phyloP scores from a whole-genome alignment of 2,888 invertebrate species.

The Iselma pallidipennis region DNA sequence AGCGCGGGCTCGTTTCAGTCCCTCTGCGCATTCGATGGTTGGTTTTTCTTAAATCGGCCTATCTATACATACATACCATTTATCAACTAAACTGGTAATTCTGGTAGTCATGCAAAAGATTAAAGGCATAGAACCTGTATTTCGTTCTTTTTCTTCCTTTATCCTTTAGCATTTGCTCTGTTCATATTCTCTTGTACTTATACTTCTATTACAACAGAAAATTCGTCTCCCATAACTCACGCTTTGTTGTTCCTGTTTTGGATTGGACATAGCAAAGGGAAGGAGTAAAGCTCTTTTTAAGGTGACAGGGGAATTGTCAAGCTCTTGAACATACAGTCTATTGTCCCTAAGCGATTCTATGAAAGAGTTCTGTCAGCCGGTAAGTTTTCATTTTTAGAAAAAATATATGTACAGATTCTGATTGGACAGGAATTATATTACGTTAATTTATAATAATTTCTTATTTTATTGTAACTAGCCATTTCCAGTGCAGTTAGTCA shows the following conservation, averaged over 20 bases:
- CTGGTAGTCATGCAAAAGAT: no score
- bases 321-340: constrained; percentile 5
- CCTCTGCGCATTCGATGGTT: no score
- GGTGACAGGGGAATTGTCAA: constrained; percentile 10
- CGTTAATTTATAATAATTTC: neutral
- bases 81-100: no score
- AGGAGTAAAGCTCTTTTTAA: constrained; percentile 10
- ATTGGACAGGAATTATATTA: constrained; percentile 4
- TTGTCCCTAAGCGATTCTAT: constrained; percentile 15
- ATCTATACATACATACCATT: no score
- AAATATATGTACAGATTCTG: constrained; percentile 5
- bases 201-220: neutral
- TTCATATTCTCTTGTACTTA: no score
- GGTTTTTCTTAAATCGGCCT: no score
- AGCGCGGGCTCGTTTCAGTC: no score
- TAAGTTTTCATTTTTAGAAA: constrained; percentile 5
- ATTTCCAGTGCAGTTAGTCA: neutral
- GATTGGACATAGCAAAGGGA: neutral
- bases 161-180: no score
- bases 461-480: neutral
- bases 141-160: no score
- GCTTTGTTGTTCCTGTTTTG: constrained; percentile 6
- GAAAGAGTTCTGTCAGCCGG: constrained; percentile 1
- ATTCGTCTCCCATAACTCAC: constrained; percentile 1
- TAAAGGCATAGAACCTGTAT: no score